Evolutionary conservation across 1,140 invertebrate species (phyloP).

Genomic region (Adoxophyes honmai): DNA sequence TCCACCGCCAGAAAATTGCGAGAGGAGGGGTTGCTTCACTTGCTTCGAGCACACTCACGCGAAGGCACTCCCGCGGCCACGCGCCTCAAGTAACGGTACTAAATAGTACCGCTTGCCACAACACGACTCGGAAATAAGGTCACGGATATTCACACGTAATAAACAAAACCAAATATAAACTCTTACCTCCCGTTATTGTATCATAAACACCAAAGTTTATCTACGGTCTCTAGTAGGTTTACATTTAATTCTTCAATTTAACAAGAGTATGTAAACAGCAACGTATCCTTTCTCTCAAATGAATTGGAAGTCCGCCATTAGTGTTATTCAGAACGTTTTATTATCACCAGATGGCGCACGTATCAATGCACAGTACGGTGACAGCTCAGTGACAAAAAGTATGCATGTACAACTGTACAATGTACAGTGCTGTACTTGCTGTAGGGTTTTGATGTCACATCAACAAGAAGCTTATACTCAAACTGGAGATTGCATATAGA

Average conservation of each 20-base stretch:
- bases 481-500: too few species aligned
- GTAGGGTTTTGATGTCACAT: too few species aligned
- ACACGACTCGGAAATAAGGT: slow-evolving; percentile 63
- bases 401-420: too few species aligned
- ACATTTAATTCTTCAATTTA: slow-evolving; percentile 27
- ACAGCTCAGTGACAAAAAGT: too few species aligned
- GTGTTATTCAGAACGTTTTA: slow-evolving; percentile 51
- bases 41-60: slow-evolving; percentile 42
- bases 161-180: slow-evolving; percentile 36
- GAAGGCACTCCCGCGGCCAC: slow-evolving; percentile 60
- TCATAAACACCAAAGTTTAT: slow-evolving; percentile 7
- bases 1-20: slow-evolving; percentile 68
- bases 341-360: slow-evolving; percentile 58
- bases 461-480: too few species aligned
- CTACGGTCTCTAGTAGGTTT: slow-evolving; percentile 15
- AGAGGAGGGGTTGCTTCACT: slow-evolving; percentile 70
- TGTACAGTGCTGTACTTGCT: too few species aligned
- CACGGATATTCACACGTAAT: slow-evolving; percentile 64
- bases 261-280: slow-evolving; percentile 45
- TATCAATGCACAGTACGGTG: slow-evolving; percentile 19
- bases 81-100: slow-evolving; percentile 67
- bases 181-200: slow-evolving; percentile 34
- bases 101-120: slow-evolving; percentile 55
- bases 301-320: slow-evolving; percentile 73
- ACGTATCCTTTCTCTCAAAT: slow-evolving; percentile 54